A percentile compares a stretch with the other conserved stretches of the same genome.
Evolutionary conservation across 2,113 vertebrate species (phyloP).

Genomic region (Verasper variegatus): DNA sequence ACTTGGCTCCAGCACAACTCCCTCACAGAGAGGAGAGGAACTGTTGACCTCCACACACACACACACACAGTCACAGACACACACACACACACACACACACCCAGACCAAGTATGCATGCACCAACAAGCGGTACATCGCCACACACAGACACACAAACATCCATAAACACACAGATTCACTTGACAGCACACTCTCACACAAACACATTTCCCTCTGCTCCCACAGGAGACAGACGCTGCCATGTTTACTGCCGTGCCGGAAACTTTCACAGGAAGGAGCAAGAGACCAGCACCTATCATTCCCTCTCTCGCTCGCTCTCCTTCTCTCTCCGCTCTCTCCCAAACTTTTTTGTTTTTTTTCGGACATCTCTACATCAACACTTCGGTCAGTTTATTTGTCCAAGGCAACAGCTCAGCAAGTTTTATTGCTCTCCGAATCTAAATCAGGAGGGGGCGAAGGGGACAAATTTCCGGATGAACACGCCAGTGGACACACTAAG

Average conservation of each 20-base stretch:
- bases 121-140: constrained; percentile 64
- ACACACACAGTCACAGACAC: constrained; percentile 17
- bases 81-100: constrained; percentile 19
- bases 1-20: constrained; percentile 84
- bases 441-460: constrained; percentile 73
- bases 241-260: constrained; percentile 93
- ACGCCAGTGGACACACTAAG: constrained; percentile 66
- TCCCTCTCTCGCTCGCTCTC: constrained; percentile 20
- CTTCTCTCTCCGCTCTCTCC: constrained; percentile 25
- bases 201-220: constrained; percentile 62
- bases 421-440: constrained; percentile 90
- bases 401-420: constrained; percentile 87
- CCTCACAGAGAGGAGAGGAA: constrained; percentile 79
- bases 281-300: constrained; percentile 74
- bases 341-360: constrained; percentile 61
- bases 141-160: constrained; percentile 66
- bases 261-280: constrained; percentile 86
- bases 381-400: constrained; percentile 92
- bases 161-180: constrained; percentile 64
- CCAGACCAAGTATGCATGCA: constrained; percentile 43
- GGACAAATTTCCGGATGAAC: constrained; percentile 76
- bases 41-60: constrained; percentile 81
- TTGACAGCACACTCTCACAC: constrained; percentile 65
- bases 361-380: constrained; percentile 89
- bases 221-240: constrained; percentile 86